Conservation (phyloP, 2,113 vertebrate species). For the Etheostoma cragini region DNA sequence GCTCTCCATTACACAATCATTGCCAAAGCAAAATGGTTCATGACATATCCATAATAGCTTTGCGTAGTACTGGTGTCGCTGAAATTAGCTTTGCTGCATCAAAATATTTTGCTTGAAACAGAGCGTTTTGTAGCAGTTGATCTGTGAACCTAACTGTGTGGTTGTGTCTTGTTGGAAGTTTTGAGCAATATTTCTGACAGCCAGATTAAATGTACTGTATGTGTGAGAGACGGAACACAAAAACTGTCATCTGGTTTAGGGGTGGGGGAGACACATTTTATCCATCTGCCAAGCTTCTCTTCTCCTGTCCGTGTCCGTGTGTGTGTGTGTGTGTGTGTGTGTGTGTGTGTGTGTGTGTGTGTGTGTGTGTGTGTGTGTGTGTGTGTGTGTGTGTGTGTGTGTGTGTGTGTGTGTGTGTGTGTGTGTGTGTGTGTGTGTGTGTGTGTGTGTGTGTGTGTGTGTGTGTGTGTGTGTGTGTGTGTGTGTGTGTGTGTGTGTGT, state of each 20-base stretch:
- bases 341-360: too few relatives aligned
- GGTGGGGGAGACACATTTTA: not conserved
- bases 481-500: slow-evolving; percentile 3
- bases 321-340: too few relatives aligned
- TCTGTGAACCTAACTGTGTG: slow-evolving; percentile 8
- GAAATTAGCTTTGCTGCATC: slow-evolving; percentile 52
- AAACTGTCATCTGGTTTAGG: slow-evolving; percentile 6
- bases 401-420: slow-evolving; percentile 40
- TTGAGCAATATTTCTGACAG: slow-evolving; percentile 4
- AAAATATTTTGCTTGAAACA: slow-evolving; percentile 35
- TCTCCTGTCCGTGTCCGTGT: not conserved
- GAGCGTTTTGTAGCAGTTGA: slow-evolving; percentile 17
- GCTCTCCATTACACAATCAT: slow-evolving; percentile 49
- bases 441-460: too few relatives aligned
- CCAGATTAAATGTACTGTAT: not conserved
- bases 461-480: too few relatives aligned
- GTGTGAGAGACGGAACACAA: not conserved
- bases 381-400: not conserved
- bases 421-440: slow-evolving; percentile 15
- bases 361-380: too few relatives aligned
- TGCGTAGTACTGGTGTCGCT: slow-evolving; percentile 50
- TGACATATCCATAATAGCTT: slow-evolving; percentile 60
- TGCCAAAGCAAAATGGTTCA: slow-evolving; percentile 46
- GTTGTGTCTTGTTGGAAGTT: slow-evolving; percentile 10
- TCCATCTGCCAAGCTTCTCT: slow-evolving; percentile 16